Evolutionary conservation across 2,888 invertebrate species (phyloP).

Genomic region (Sphaerophoria taeniata): DNA sequence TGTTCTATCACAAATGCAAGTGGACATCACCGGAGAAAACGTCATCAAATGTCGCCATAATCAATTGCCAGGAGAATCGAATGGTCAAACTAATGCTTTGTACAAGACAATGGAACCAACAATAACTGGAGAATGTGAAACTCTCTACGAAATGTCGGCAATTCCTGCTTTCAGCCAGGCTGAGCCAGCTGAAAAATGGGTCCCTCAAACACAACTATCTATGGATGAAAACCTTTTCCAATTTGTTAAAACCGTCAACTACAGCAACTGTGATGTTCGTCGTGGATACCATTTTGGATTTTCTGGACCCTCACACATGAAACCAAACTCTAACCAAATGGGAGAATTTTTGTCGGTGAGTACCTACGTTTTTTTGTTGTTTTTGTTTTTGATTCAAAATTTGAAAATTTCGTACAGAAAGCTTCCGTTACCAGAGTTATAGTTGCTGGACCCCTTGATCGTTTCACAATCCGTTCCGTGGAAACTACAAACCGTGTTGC

Average conservation of each 20-base stretch:
- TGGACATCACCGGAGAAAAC: slow-evolving; percentile 85
- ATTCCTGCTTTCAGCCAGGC: slow-evolving; percentile 85
- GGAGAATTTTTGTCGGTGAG: slow-evolving; percentile 84
- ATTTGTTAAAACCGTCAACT: slow-evolving; percentile 88
- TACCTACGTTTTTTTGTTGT: slow-evolving; percentile 30
- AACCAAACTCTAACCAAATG: slow-evolving; percentile 83
- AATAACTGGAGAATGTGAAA: slow-evolving; percentile 88
- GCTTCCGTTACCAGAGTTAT: slow-evolving; percentile 85
- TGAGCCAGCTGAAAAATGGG: slow-evolving; percentile 84
- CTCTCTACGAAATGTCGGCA: slow-evolving; percentile 87
- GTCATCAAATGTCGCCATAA: slow-evolving; percentile 83
- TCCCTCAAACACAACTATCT: slow-evolving; percentile 83
- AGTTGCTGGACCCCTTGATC: slow-evolving; percentile 84
- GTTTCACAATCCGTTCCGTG: slow-evolving; percentile 87
- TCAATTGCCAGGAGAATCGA: slow-evolving; percentile 82
- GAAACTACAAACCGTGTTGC: slow-evolving; percentile 86
- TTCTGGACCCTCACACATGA: slow-evolving; percentile 84
- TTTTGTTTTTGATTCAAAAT: slow-evolving; percentile 70
- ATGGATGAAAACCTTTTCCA: slow-evolving; percentile 84
- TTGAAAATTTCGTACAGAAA: slow-evolving; percentile 79
- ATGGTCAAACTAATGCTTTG: slow-evolving; percentile 84
- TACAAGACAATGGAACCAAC: slow-evolving; percentile 89
- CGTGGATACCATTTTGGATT: slow-evolving; percentile 88
- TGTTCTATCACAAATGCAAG: slow-evolving; percentile 87
- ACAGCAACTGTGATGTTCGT: slow-evolving; percentile 86